These are phyloP conservation scores for Marmota monax DNA, from an alignment of 2,113 vertebrate species.

Conservation along the genomic window DNA sequence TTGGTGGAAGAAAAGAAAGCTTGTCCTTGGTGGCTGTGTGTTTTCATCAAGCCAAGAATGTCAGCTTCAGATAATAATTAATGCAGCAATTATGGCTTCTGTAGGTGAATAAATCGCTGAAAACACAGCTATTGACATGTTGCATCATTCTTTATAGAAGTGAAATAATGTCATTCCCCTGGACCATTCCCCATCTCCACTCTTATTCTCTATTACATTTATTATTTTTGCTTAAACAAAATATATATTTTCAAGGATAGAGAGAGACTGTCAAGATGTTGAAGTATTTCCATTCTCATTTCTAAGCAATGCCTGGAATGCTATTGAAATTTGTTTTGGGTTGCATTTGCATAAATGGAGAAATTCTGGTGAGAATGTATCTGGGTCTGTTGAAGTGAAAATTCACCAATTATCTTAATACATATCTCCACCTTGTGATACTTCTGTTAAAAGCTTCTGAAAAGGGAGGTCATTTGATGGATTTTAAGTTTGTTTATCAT, in stretches of 20 bases:
- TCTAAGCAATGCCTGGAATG: not conserved
- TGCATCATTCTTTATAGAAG: constrained; percentile 21
- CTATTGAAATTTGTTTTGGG: not conserved
- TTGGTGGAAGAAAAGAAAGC: constrained; percentile 15
- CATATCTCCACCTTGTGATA: not conserved
- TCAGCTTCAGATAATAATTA: constrained; percentile 59
- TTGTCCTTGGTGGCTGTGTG: constrained; percentile 25
- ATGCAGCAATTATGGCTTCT: constrained; percentile 63
- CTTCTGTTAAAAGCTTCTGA: not conserved
- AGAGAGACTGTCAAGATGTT: not conserved
- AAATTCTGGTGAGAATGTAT: not conserved
- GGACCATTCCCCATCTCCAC: not conserved
- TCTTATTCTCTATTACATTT: not conserved
- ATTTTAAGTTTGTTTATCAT: not conserved
- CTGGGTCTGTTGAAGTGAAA: not conserved
- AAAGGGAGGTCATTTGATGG: not conserved
- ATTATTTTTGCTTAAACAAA: not conserved
- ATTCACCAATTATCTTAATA: not conserved
- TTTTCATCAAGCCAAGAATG: constrained; percentile 59
- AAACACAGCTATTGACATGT: not conserved
- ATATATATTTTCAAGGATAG: not conserved
- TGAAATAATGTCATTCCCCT: not conserved
- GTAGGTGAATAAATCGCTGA: constrained; percentile 44
- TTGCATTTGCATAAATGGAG: not conserved
- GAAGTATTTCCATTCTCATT: not conserved